Percentiles rank a stretch among this genome's conserved stretches.
Evolutionary conservation across 2,113 vertebrate genomes (phyloP).

Genomic region (Ptychochromis oligacanthus): DNA sequence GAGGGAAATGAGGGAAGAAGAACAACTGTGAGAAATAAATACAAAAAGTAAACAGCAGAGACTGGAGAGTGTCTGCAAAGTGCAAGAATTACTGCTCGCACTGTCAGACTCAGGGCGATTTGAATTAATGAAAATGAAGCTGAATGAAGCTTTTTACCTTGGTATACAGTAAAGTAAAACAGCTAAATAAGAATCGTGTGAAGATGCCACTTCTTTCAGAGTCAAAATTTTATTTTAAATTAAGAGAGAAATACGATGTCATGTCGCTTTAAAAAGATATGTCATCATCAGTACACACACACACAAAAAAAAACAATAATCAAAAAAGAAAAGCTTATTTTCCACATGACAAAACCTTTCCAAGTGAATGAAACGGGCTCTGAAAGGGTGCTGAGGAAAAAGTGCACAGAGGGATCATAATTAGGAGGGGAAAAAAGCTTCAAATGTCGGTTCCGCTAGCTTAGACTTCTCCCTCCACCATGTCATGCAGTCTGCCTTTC

Average conservation of each 20-base stretch:
- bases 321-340: slow-evolving; percentile 57
- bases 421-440: slow-evolving; percentile 67
- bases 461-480: slow-evolving; percentile 82
- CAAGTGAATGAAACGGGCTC: slow-evolving; percentile 50
- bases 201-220: background rate
- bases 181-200: background rate
- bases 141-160: background rate
- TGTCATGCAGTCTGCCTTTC: slow-evolving; percentile 82
- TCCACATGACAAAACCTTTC: slow-evolving; percentile 59
- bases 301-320: slow-evolving; percentile 18
- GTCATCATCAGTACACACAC: slow-evolving; percentile 41
- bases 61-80: slow-evolving; percentile 18
- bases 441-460: slow-evolving; percentile 88
- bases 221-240: background rate
- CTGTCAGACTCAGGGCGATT: background rate
- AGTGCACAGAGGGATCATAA: slow-evolving; percentile 73
- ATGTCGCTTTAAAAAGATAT: slow-evolving; percentile 16
- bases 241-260: background rate
- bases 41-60: slow-evolving; percentile 36
- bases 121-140: background rate
- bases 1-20: slow-evolving; percentile 55
- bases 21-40: slow-evolving; percentile 53
- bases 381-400: slow-evolving; percentile 53
- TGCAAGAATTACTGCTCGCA: background rate
- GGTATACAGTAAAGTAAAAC: background rate